Conservation (phyloP, 2,797 vertebrate genomes). For the Linurgus olivaceus region DNA sequence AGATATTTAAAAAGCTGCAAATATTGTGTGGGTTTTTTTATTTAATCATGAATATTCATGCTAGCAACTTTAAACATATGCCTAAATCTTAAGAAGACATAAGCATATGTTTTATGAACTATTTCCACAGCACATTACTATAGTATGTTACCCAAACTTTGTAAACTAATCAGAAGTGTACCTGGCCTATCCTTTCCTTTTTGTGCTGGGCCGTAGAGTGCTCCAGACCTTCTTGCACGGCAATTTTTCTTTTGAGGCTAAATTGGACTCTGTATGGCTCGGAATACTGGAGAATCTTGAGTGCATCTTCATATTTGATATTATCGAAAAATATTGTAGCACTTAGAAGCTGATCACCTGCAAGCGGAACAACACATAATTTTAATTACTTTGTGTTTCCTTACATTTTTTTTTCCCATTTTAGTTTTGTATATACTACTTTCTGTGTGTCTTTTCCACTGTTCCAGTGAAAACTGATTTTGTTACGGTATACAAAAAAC, state of each 20-base stretch:
- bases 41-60: neutral
- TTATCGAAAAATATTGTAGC: slow-evolving; percentile 95
- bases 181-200: slow-evolving; percentile 54
- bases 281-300: slow-evolving; percentile 93
- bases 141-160: neutral
- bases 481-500: neutral
- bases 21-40: neutral
- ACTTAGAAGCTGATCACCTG: slow-evolving; percentile 95
- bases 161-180: neutral
- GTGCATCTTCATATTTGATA: slow-evolving; percentile 92
- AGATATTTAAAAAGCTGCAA: neutral
- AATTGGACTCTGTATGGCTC: slow-evolving; percentile 93
- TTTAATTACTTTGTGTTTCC: neutral
- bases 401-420: neutral
- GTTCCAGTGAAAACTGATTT: neutral
- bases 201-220: neutral
- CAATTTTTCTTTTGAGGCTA: slow-evolving; percentile 85
- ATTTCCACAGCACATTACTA: neutral
- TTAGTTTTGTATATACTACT: neutral
- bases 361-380: neutral
- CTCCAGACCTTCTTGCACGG: slow-evolving; percentile 62
- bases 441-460: neutral
- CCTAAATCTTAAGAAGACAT: neutral
- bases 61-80: neutral
- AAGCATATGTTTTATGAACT: neutral